Evolutionary conservation across 23 tunicate genomes (phyloP).

Genomic region (Styela plicata): DNA sequence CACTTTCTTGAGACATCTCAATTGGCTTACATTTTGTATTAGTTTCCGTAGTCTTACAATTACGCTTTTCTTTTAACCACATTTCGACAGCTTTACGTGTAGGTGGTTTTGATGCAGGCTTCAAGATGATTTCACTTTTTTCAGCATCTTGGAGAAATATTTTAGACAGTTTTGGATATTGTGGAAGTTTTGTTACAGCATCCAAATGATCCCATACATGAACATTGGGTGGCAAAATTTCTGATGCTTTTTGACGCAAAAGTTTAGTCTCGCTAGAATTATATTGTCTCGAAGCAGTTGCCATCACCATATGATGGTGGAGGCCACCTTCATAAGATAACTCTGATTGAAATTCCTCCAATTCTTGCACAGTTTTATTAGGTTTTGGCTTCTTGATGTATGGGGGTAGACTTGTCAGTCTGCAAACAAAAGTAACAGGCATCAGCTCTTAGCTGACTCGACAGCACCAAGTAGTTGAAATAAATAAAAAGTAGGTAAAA

Average conservation of each 20-base stretch:
- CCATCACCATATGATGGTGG: slow-evolving; percentile 32
- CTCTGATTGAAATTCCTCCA: slow-evolving; percentile 23
- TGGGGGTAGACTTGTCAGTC: slow-evolving; percentile 45
- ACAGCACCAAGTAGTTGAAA: background rate
- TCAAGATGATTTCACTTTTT: background rate
- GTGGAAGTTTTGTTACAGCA: slow-evolving; percentile 9
- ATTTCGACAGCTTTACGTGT: slow-evolving; percentile 26
- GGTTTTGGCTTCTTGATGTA: slow-evolving; percentile 57
- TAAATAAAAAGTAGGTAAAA: background rate
- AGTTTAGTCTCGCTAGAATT: background rate
- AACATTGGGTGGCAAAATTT: slow-evolving; percentile 15
- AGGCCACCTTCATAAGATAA: background rate
- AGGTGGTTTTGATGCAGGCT: slow-evolving; percentile 36
- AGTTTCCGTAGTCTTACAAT: background rate
- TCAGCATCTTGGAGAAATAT: background rate
- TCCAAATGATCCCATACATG: slow-evolving; percentile 23
- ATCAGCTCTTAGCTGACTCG: background rate
- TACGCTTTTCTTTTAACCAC: slow-evolving; percentile 31
- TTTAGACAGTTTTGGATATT: background rate
- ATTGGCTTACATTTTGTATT: background rate
- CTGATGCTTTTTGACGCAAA: background rate
- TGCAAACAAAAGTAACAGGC: slow-evolving; percentile 15
- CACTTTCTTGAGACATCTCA: background rate
- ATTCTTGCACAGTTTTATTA: background rate
- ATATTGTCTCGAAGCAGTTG: slow-evolving; percentile 18